Base-by-base conservation (phyloP, 1,140 invertebrate genomes). In the Branchinecta lynchi region DNA sequence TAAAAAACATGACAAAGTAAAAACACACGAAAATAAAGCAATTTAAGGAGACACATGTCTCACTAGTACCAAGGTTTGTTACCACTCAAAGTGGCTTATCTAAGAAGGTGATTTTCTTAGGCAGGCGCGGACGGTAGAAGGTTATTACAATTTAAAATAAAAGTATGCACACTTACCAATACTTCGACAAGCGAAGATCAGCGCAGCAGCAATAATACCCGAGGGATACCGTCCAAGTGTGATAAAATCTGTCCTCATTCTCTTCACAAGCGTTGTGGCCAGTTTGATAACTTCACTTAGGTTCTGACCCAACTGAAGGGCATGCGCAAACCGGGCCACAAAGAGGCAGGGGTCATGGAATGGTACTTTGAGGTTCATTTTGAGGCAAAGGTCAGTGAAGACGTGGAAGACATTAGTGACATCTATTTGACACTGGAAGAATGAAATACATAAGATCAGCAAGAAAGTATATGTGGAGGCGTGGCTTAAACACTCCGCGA, bases 361-460 rank as follows among this genome's bases (percentile, higher is more conserved):
- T 20, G 51, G 51, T 6, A 60, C 51, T 60, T 60, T 60, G 12
- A 60, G 17, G 51, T 60, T 60, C 51, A 60, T 12, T 60, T 60
- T 60, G 51, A 60, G 17, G 17, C 51, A 60, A 12, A 60, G 17
- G 17, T 60, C 51, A 15, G 51, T 15, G 17, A 60, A 60, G 12
- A 20, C 51, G 51, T 20, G 51, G 51, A 60, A 60, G 12, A 60
- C 51, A 60, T 6, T 60, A 20, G 51, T 60, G 51, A 60, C 51
- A 60, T 60, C 51, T 60, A 60, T 15, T 60, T 60, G 51, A 60
- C 51, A 60, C 51, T 60, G 51, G 17, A 60, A 60, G 17, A 60
- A 60, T 3, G 17, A 60, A 60, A 15, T 60, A 5, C 32, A 32
- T 32, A 1, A 32, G 32, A 32, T 32, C 5, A 32, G 32, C 32